Percentiles rank a stretch among this genome's conserved stretches.
phyloP scores from a whole-genome alignment of 2,888 invertebrate species.

The Drosophila infuscata region DNA sequence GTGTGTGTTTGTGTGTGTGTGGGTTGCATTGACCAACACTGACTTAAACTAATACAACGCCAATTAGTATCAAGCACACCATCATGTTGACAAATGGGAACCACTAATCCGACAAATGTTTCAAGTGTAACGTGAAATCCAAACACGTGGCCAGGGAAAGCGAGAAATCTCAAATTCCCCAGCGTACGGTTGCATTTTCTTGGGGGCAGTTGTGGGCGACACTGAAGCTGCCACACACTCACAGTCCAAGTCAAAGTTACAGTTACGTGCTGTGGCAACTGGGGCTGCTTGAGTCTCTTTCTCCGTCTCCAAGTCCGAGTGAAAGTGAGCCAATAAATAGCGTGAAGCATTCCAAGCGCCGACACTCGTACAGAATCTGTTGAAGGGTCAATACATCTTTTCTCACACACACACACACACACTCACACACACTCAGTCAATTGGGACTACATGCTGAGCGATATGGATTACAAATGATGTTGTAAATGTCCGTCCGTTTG shows the following conservation, averaged over 20 bases:
- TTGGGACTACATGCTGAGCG: constrained; percentile 79
- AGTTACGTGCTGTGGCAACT: constrained; percentile 18
- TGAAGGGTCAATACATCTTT: constrained; percentile 83
- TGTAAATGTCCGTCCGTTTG: constrained; percentile 71
- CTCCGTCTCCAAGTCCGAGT: constrained; percentile 46
- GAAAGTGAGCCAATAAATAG: constrained; percentile 81
- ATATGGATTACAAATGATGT: constrained; percentile 83
- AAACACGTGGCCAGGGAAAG: constrained; percentile 67
- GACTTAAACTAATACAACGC: constrained; percentile 67
- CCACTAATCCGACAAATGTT: constrained; percentile 69
- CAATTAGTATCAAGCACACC: constrained; percentile 73
- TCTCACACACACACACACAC: constrained; percentile 34
- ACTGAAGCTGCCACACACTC: constrained; percentile 31
- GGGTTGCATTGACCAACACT: constrained; percentile 19
- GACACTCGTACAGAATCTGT: constrained; percentile 53
- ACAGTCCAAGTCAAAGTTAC: constrained; percentile 1
- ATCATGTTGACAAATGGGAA: constrained; percentile 77
- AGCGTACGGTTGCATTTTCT: constrained; percentile 48
- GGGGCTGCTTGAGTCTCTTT: background rate
- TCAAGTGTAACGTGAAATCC: constrained; percentile 66
- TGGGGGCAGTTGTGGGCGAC: constrained; percentile 42
- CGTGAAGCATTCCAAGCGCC: constrained; percentile 73
- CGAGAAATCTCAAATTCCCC: constrained; percentile 64
- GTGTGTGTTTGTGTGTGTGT: background rate
- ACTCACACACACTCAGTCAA: constrained; percentile 31